phyloP scores from a whole-genome alignment of 2,888 invertebrate species.

The Melinaea menophilus region DNA sequence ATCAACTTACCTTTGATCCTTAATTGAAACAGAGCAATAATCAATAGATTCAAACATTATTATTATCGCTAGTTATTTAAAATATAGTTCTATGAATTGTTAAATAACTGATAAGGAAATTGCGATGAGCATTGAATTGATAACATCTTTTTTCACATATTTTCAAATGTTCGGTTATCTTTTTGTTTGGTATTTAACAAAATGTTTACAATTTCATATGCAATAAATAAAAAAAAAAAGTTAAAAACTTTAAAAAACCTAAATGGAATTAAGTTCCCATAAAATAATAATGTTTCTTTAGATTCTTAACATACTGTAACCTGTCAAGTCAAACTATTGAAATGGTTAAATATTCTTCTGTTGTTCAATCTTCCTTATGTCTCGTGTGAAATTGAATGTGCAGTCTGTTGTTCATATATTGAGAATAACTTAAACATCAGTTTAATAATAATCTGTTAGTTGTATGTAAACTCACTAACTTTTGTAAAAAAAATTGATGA shows the following conservation, averaged over 20 bases:
- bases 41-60: conserved; percentile 28
- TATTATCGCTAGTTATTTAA: conserved; percentile 33
- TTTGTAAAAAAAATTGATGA: conserved; percentile 68
- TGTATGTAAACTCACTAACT: conserved; percentile 56
- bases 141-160: conserved; percentile 71
- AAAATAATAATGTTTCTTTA: conserved; percentile 42
- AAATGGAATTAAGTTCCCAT: conserved; percentile 76
- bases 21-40: conserved; percentile 34
- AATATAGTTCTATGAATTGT: conserved; percentile 36
- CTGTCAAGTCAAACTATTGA: too few relatives aligned
- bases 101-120: conserved; percentile 42
- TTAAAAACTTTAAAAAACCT: conserved; percentile 51
- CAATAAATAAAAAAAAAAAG: conserved; percentile 37
- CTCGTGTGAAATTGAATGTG: too few relatives aligned
- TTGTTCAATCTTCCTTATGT: too few relatives aligned
- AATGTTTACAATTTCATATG: conserved; percentile 20
- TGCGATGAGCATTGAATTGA: conserved; percentile 66
- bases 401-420: conserved; percentile 49
- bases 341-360: too few relatives aligned
- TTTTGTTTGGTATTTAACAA: conserved; percentile 36
- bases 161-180: conserved; percentile 70
- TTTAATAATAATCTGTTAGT: conserved; percentile 58
- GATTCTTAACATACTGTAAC: conserved; percentile 4
- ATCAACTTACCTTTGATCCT: conserved; percentile 27
- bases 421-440: conserved; percentile 57